Percentiles rank a stretch among this genome's conserved stretches.
These are phyloP conservation scores for Andrena hattorfiana DNA, from an alignment of 2,888 invertebrate species.

Conservation along the genomic window DNA sequence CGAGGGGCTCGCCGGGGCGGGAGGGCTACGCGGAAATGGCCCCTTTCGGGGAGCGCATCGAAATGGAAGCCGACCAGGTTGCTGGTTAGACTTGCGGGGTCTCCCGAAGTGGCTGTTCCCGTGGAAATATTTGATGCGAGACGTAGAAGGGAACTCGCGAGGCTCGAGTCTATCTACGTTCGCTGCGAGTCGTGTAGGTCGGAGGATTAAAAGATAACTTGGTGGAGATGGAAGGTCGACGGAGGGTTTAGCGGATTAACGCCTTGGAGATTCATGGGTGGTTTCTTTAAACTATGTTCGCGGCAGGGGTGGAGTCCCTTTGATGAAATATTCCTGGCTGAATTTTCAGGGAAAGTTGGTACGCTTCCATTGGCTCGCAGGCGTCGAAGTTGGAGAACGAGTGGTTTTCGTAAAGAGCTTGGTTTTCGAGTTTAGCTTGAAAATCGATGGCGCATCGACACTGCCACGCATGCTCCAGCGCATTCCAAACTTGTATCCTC, in stretches of 20 bases:
- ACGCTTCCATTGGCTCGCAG: not conserved
- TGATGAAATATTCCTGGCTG: not conserved
- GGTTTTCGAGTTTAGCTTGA: not conserved
- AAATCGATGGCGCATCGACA: conserved; percentile 25
- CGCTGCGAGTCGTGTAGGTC: conserved; percentile 22
- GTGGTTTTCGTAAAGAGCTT: not conserved
- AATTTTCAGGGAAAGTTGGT: not conserved
- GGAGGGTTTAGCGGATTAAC: conserved; percentile 38
- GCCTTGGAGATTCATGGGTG: not conserved
- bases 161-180: not conserved
- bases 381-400: not conserved
- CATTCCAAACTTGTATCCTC: conserved; percentile 11
- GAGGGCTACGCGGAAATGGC: not conserved
- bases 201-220: conserved; percentile 51
- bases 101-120: not conserved
- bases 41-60: not conserved
- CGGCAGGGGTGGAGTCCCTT: not conserved
- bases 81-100: no score
- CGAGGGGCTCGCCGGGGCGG: not conserved
- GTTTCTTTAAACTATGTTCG: not conserved
- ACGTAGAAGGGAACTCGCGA: not conserved
- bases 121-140: conserved; percentile 2
- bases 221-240: conserved; percentile 36
- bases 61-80: not conserved
- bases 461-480: conserved; percentile 19